Base-by-base conservation (phyloP, 2,113 vertebrate genomes). In the Sinocyclocheilus grahami region DNA sequence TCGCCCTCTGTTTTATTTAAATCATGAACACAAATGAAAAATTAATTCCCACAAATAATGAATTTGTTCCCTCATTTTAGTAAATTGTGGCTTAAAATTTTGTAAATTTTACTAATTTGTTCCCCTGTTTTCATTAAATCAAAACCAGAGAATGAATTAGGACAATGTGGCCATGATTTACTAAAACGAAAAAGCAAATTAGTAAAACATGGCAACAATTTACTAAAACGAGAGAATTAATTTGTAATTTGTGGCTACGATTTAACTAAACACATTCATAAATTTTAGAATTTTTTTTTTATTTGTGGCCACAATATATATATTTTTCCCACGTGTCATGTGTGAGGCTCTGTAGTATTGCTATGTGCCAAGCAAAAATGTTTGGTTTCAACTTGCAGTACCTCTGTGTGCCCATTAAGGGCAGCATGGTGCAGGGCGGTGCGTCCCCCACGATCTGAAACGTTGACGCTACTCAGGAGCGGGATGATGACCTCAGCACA, bases 391-490 rank as follows among this genome's bases (percentile, higher is more conserved):
- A 53, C 11, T 7, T 27, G 30, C 86, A 90, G 80, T 91, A 97
- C 98, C 96, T 99, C 97, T 0, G 95, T 94, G 87, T 99, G 97
- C n/a, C 98, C 98, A 0, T 98, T 99, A 83, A 99, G 96, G 12
- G 98, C 97, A 0, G 98, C 97, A 0, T 99, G 98, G 92, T 99
- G 98, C 93, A 99, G 91, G 0, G 98, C 98, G 0, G 97, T 99
- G 37, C 97, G 95, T 0, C 98, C 98, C 0, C 97, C 98, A 0
- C 98, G 95, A 93, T 99, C 98, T 0, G 98, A 99, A 84, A 99
- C 98, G 0, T 99, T 99, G 82, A 99, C 97, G 0, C 97, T 97
- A 90, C 96, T 98, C 89, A 99, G 94, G 91, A 98, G 93, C 0
- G 98, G 98, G 89, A 98, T 98, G 92, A 95, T 95, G 85, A 97